Base-by-base conservation (phyloP, 2,888 invertebrate species). In the Allacma fusca region DNA sequence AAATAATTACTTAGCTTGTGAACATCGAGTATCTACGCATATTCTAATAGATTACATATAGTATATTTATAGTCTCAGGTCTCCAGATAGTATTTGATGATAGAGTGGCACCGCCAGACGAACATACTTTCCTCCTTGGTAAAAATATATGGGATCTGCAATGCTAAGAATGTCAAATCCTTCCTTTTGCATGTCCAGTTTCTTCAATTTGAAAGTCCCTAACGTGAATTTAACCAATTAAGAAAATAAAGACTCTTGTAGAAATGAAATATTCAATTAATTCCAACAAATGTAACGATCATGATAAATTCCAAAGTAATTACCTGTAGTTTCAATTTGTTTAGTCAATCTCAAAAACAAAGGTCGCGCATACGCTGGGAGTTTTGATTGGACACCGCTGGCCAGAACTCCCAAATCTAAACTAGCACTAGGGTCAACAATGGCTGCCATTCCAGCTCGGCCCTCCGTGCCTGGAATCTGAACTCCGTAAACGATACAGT, bases 401-500 rank as follows among this genome's bases (percentile, higher is more conserved):
- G 91, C 91, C 77, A 94, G 88, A 73, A 88, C 87, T 26, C 86
- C 83, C 81, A 93, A 87, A 85, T 91, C 89, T 76, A 93, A 86
- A 78, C 88, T 86, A 50, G 89, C 88, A 1, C 90, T 89, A 86
- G 94, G 94, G 23, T 92, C 93, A 24, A 92, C 93, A 76, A 97
- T 91, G 24, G 96, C 95, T 24, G 92, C 95, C 97, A 98, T 97
- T 75, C 97, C 97, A 23, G 95, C 96, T 85, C 92, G 91, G 0
- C 78, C 78, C 2, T 78, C 78, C 13, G 73, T 69, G 13, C 68
- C 68, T 16, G 78, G 78, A 23, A 78, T 59, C 26, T 29, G 24
- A 2, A 98, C 97, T 13, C 98, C 99, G 85, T 95, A 98, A 7
- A 96, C 96, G 19, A 95, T 92, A 34, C 93, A 94, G 87, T 98